Base-by-base conservation (phyloP, 2,888 invertebrate species). In the Buathra laborator region DNA sequence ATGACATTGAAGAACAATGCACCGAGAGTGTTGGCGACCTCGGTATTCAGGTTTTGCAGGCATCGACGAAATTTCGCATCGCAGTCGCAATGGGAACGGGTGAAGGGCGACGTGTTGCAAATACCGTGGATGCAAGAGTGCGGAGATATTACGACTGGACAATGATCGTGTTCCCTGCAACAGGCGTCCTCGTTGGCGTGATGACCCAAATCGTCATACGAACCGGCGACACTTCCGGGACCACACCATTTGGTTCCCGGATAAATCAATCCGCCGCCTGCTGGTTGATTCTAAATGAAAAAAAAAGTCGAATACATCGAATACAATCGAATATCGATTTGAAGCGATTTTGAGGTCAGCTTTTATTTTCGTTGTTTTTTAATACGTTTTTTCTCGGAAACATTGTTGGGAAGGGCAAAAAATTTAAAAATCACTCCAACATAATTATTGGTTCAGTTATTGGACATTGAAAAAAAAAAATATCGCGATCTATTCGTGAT, bases 191-290 rank as follows among this genome's bases (percentile, higher is more conserved):
- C 96, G 72, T 95, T 95, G 0, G 92, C 88, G 89, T 96, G 95
- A 0, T 94, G 92, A 0, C 97, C 97, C 83, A 97, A 92, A 85
- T 97, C 97, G 44, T 95, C 94, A 90, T 95, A 96, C 87, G 95
- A 95, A 2, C 90, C 90, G 0, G 97, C 97, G 14, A 95, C 93
- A 83, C 95, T 96, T 29, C 97, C 97, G 70, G 96, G 96, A 0
- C 97, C 97, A 91, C 97, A 97, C 97, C 97, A 97, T 91, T 97
- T 97, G 0, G 97, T 97, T 2, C 97, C 97, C 77, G 96, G 96
- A 86, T 93, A 94, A 74, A 94, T 93, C 16, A 93, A 72, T 9
- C 92, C 93, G 46, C 90, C 88, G 9, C 90, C 91, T 3, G 90
- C 82, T 53, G 90, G 86, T 80, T 92, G 92, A 75, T 92, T 89